Percentiles rank a stretch among this genome's conserved stretches.
Evolutionary conservation across 2,113 vertebrate species (phyloP).

Genomic region (Lamprologus tigripictilis): DNA sequence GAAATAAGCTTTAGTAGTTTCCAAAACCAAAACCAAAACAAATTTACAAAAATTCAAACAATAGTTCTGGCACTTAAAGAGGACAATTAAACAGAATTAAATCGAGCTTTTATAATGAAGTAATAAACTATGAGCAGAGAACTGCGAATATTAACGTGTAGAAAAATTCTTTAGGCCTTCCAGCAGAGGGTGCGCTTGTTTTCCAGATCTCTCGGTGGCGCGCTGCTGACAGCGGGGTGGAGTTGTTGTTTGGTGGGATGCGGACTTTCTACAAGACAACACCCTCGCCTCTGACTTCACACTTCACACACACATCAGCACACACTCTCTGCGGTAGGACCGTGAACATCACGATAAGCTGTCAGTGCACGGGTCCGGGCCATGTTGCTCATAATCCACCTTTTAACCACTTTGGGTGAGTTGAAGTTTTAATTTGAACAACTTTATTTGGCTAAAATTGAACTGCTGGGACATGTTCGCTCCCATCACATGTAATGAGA

Average conservation of each 20-base stretch:
- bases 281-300: not conserved
- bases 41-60: not conserved
- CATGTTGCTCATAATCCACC: constrained; percentile 49
- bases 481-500: constrained; percentile 16
- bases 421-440: not conserved
- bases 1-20: not conserved
- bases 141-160: not conserved
- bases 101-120: not conserved
- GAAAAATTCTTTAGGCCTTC: not conserved
- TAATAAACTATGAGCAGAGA: not conserved
- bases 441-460: not conserved
- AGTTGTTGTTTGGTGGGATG: constrained; percentile 23
- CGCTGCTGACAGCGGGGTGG: constrained; percentile 14
- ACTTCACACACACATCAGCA: not conserved
- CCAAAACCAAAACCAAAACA: fast-evolving
- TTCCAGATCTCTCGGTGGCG: not conserved
- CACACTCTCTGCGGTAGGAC: not conserved
- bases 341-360: not conserved
- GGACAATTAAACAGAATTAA: not conserved
- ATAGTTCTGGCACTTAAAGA: not conserved
- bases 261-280: not conserved
- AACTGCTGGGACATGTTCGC: not conserved
- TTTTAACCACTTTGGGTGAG: constrained; percentile 56
- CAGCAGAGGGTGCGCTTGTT: constrained; percentile 17
- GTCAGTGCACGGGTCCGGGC: not conserved